Percentiles rank a stretch among this genome's conserved stretches.
Evolutionary conservation across 2,888 invertebrate species (phyloP).

Genomic region (Gymnosoma rotundatum): DNA sequence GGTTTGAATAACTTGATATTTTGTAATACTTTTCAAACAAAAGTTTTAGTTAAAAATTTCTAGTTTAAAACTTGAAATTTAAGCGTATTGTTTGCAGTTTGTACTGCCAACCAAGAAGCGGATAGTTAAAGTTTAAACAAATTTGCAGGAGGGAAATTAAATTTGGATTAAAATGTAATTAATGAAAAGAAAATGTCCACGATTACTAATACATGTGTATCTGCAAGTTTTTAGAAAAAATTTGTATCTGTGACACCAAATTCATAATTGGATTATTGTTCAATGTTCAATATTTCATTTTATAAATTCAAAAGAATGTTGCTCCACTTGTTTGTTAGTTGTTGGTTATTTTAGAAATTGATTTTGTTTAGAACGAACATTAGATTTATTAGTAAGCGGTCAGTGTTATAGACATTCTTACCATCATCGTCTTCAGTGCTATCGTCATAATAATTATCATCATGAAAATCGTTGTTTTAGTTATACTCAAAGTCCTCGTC

Average conservation of each 20-base stretch:
- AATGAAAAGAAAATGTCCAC: slow-evolving; percentile 28
- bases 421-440: slow-evolving; percentile 23
- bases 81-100: slow-evolving; percentile 23
- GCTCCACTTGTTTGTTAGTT: slow-evolving; percentile 36
- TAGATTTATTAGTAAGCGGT: slow-evolving; percentile 50
- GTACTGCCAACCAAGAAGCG: slow-evolving; percentile 35
- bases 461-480: slow-evolving; percentile 14
- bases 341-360: slow-evolving; percentile 4
- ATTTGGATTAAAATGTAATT: not conserved
- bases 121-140: slow-evolving; percentile 13
- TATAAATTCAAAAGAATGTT: not conserved
- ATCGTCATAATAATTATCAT: slow-evolving; percentile 40
- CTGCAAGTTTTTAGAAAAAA: not conserved
- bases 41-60: slow-evolving; percentile 48
- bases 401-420: slow-evolving; percentile 42
- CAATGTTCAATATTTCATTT: slow-evolving; percentile 51
- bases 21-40: slow-evolving; percentile 52
- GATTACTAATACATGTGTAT: slow-evolving; percentile 28
- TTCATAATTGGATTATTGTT: slow-evolving; percentile 54
- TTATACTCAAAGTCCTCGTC: slow-evolving; percentile 53
- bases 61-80: slow-evolving; percentile 25
- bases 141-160: not conserved
- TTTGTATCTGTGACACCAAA: not conserved
- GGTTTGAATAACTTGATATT: slow-evolving; percentile 76
- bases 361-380: slow-evolving; percentile 45